Evolutionary conservation across 2,888 invertebrate species (phyloP).

Genomic region (Stenodera caucasica): DNA sequence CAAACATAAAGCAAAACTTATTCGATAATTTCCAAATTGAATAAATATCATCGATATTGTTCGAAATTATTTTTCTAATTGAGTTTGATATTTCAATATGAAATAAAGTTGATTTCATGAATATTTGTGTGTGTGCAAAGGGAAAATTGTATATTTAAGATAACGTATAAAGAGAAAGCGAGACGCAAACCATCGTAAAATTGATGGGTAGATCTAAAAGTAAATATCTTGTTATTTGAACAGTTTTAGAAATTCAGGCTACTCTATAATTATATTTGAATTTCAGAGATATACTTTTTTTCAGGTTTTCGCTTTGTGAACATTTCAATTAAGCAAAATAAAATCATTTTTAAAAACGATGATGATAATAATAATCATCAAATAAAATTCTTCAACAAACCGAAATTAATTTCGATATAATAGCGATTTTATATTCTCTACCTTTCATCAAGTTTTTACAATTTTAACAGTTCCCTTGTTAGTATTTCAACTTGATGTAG

Average conservation of each 20-base stretch:
- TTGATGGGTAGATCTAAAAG: slow-evolving; percentile 37
- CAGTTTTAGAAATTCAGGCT: slow-evolving; percentile 42
- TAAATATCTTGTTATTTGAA: slow-evolving; percentile 40
- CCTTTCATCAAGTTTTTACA: slow-evolving; percentile 25
- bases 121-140: too few relatives aligned
- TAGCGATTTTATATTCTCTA: slow-evolving; percentile 39
- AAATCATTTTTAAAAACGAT: slow-evolving; percentile 23
- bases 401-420: slow-evolving; percentile 29
- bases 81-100: slow-evolving; percentile 28
- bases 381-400: neutral
- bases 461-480: slow-evolving; percentile 36
- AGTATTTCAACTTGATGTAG: slow-evolving; percentile 31
- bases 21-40: neutral
- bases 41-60: too few relatives aligned
- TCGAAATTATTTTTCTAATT: slow-evolving; percentile 27
- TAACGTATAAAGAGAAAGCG: slow-evolving; percentile 18
- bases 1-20: neutral
- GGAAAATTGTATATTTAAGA: neutral
- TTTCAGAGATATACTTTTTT: slow-evolving; percentile 46
- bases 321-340: slow-evolving; percentile 42
- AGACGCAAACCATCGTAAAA: slow-evolving; percentile 25
- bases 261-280: slow-evolving; percentile 44
- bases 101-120: slow-evolving; percentile 16
- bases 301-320: slow-evolving; percentile 46
- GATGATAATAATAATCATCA: neutral